These are phyloP conservation scores for Syrrhaptes paradoxus DNA, from an alignment of 2,113 vertebrate species.

Conservation along the genomic window DNA sequence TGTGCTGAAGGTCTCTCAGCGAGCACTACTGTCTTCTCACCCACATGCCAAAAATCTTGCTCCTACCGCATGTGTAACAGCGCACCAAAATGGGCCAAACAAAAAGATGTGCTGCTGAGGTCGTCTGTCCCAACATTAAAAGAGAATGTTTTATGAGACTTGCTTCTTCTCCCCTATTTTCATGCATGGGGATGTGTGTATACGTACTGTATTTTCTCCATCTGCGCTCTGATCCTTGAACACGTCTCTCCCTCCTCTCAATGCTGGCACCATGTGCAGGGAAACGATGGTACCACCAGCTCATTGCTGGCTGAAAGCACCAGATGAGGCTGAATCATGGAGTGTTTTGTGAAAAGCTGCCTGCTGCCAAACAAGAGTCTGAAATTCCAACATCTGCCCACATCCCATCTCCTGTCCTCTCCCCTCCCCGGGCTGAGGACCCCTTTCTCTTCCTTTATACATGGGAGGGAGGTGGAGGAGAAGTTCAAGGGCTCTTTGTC, in stretches of 20 bases:
- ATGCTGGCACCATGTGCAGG: background rate
- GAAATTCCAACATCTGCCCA: background rate
- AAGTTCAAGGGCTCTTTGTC: background rate
- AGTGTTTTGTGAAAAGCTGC: background rate
- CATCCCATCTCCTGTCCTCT: background rate
- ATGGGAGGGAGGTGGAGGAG: background rate
- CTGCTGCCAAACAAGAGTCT: background rate
- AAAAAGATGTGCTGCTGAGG: background rate
- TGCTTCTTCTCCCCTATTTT: background rate
- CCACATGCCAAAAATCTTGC: background rate
- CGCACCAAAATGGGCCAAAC: background rate
- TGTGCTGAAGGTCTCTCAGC: background rate
- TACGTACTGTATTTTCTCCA: rapidly evolving
- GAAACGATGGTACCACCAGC: background rate
- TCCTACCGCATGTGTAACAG: background rate
- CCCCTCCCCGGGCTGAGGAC: background rate
- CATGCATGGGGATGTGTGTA: background rate
- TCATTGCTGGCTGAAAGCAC: background rate
- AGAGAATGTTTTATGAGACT: background rate
- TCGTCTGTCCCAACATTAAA: background rate
- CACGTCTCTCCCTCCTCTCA: background rate
- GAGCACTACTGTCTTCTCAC: background rate
- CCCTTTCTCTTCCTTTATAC: background rate
- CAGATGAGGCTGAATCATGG: background rate
- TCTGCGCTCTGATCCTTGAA: background rate